Conservation (phyloP, 1,140 invertebrate species). For the Drosophila albomicans region DNA sequence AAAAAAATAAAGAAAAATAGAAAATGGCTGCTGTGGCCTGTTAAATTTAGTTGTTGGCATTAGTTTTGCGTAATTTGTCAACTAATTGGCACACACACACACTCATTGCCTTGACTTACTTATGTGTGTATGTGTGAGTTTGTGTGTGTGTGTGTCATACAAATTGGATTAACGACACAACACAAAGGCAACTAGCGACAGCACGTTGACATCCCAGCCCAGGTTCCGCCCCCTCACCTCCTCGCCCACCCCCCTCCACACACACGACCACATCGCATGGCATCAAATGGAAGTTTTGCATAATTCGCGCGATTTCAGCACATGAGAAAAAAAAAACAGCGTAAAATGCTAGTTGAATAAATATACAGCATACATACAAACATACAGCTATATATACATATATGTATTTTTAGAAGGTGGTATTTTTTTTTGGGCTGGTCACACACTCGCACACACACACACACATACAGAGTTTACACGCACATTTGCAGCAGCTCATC, state of each 20-base stretch:
- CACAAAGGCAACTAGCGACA: constrained; percentile 32
- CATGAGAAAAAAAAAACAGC: background rate
- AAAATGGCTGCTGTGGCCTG: constrained; percentile 10
- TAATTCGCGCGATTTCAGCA: constrained; percentile 50
- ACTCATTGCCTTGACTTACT: constrained; percentile 7
- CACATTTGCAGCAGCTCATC: constrained; percentile 38
- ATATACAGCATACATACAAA: background rate
- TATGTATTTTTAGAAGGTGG: constrained; percentile 18
- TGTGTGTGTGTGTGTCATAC: constrained; percentile 43
- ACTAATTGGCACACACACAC: constrained; percentile 68
- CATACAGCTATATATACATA: constrained; percentile 2
- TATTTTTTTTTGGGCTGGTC: constrained; percentile 25
- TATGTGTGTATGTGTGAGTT: constrained; percentile 5
- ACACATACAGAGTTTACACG: constrained; percentile 20
- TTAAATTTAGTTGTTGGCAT: constrained; percentile 51
- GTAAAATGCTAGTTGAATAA: constrained; percentile 25
- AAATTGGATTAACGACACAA: constrained; percentile 74
- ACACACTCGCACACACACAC: constrained; percentile 9
- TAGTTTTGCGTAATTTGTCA: constrained; percentile 82
- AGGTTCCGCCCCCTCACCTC: background rate
- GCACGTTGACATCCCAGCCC: constrained; percentile 27
- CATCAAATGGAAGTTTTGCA: constrained; percentile 40
- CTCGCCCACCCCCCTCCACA: background rate
- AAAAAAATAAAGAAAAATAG: constrained; percentile 3
- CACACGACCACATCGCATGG: constrained; percentile 15